Evolutionary conservation across 1,140 invertebrate species (phyloP).

Genomic region (Drosophila gunungcola): DNA sequence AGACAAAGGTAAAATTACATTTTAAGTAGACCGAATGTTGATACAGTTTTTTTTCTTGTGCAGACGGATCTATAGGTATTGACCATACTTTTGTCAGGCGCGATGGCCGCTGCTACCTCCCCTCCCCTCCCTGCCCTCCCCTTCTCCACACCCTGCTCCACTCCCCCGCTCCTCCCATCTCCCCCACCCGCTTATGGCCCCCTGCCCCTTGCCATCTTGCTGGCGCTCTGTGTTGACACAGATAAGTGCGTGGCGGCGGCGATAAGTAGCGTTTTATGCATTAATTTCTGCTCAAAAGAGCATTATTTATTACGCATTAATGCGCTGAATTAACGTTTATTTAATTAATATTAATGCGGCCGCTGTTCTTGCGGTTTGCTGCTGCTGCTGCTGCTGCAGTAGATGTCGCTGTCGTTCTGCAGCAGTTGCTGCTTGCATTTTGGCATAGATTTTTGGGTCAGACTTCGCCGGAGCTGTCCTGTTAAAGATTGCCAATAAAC

Average conservation of each 20-base stretch:
- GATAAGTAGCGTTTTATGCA: constrained; percentile 83
- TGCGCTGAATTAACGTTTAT: constrained; percentile 84
- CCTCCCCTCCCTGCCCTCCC: background rate
- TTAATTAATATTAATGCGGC: constrained; percentile 84
- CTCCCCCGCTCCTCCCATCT: background rate
- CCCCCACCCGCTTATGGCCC: background rate
- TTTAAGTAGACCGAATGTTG: too few species aligned
- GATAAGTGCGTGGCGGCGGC: constrained; percentile 78
- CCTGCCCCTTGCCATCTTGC: constrained; percentile 29
- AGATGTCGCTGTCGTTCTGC: constrained; percentile 10
- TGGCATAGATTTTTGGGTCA: constrained; percentile 29
- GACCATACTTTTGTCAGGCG: constrained; percentile 76
- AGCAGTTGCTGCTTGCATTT: constrained; percentile 25
- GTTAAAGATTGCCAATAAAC: background rate
- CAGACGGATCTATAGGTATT: constrained; percentile 75
- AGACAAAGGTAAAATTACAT: too few species aligned
- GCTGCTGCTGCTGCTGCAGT: constrained; percentile 7
- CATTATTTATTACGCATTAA: constrained; percentile 83
- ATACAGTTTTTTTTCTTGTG: constrained; percentile 2
- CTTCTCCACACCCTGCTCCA: constrained; percentile 10
- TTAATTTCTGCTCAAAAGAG: constrained; percentile 81
- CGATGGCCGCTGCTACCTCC: constrained; percentile 8
- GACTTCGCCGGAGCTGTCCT: background rate
- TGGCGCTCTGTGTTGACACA: constrained; percentile 76
- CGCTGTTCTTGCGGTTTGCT: constrained; percentile 17